Conservation (phyloP, 2,113 vertebrate species). For the Elephantulus edwardii region DNA sequence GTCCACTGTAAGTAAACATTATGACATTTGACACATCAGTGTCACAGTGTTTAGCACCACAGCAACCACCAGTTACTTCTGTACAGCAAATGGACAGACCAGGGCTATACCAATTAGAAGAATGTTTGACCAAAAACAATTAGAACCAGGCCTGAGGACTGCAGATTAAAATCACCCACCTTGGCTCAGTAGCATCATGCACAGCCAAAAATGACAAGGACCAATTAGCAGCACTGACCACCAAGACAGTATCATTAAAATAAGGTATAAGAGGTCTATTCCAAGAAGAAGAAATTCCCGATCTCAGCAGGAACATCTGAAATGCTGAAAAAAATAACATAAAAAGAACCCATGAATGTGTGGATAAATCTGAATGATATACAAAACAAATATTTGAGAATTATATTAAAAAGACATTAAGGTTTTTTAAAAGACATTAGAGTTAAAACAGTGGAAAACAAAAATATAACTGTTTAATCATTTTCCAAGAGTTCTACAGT, state of each 20-base stretch:
- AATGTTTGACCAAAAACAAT: too few relatives aligned
- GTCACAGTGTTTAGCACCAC: too few relatives aligned
- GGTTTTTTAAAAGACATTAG: neutral
- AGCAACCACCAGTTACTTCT: too few relatives aligned
- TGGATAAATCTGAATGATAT: neutral
- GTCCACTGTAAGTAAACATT: too few relatives aligned
- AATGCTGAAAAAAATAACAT: neutral
- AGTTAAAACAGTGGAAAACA: neutral
- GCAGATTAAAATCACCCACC: too few relatives aligned
- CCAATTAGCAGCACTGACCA: neutral
- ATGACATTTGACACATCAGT: too few relatives aligned
- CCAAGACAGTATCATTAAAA: constrained; percentile 10
- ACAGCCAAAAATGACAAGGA: neutral
- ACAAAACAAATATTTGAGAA: neutral
- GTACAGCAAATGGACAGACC: too few relatives aligned
- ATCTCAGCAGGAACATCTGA: neutral
- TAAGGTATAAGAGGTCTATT: neutral
- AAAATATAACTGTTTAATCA: neutral
- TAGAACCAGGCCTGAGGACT: too few relatives aligned
- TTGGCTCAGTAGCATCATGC: too few relatives aligned
- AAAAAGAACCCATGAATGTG: neutral
- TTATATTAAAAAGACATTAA: too few relatives aligned
- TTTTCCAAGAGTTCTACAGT: neutral
- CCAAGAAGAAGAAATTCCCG: neutral
- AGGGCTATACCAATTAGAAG: too few relatives aligned